phyloP scores from a whole-genome alignment of 2,797 vertebrate genomes.

The Gastrophryne carolinensis region DNA sequence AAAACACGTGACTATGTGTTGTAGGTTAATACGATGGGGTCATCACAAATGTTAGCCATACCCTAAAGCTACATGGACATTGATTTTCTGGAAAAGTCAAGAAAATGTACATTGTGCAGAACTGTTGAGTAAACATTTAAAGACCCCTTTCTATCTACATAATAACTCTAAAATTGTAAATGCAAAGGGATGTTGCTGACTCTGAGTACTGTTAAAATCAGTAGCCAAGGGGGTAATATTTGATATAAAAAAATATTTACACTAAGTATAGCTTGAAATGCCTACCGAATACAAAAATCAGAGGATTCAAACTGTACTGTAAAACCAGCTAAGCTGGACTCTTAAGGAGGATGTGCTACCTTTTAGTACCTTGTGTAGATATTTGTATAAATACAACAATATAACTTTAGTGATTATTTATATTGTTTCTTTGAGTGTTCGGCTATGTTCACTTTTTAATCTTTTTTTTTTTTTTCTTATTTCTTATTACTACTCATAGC shows the following conservation, averaged over 20 bases:
- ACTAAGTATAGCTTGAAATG: too few species aligned
- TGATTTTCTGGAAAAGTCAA: too few species aligned
- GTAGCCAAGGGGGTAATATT: neutral
- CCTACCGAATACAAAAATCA: neutral
- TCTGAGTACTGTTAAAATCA: too few species aligned
- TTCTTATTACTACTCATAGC: constrained; percentile 72
- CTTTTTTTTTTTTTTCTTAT: constrained; percentile 66
- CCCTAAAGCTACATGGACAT: too few species aligned
- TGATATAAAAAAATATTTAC: neutral
- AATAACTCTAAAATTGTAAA: too few species aligned
- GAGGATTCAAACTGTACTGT: constrained; percentile 46
- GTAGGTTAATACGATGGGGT: too few species aligned
- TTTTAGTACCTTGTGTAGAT: constrained; percentile 85
- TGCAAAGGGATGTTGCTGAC: too few species aligned
- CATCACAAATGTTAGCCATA: too few species aligned
- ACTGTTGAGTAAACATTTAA: too few species aligned
- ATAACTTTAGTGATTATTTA: constrained; percentile 75
- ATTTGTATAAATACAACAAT: constrained; percentile 82
- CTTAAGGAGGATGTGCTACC: constrained; percentile 65
- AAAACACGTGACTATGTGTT: too few species aligned
- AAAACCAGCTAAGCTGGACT: constrained; percentile 30
- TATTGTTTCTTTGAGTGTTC: constrained; percentile 73
- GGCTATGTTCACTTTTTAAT: constrained; percentile 63
- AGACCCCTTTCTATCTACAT: too few species aligned
- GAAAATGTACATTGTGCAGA: too few species aligned